Conservation (phyloP, 2,888 invertebrate genomes). For the Chymomyza amoena region DNA sequence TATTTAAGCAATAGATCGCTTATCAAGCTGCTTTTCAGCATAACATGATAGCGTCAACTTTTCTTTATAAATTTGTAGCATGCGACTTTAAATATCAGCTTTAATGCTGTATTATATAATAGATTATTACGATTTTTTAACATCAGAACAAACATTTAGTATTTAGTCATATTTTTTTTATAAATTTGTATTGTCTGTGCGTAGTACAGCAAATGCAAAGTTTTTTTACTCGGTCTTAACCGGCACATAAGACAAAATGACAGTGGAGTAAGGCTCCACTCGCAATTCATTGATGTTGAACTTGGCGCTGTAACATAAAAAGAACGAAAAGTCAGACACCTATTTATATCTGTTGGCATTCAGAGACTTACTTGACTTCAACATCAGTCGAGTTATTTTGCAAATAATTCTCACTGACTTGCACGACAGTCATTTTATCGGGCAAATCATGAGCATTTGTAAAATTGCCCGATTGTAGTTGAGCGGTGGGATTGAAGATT, state of each 20-base stretch:
- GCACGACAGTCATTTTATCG: slow-evolving; percentile 82
- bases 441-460: slow-evolving; percentile 80
- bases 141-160: neutral
- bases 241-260: slow-evolving; percentile 86
- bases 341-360: neutral
- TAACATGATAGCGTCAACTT: neutral
- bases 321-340: neutral
- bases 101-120: neutral
- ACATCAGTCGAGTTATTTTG: slow-evolving; percentile 60
- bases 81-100: neutral
- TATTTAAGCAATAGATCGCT: slow-evolving; percentile 30
- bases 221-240: slow-evolving; percentile 64
- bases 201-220: neutral
- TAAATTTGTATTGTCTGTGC: slow-evolving; percentile 3
- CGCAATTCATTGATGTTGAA: slow-evolving; percentile 80
- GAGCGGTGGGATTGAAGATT: slow-evolving; percentile 83
- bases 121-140: neutral
- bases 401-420: slow-evolving; percentile 80
- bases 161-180: neutral
- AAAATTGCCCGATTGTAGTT: slow-evolving; percentile 81
- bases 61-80: neutral
- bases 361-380: slow-evolving; percentile 55
- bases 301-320: slow-evolving; percentile 80
- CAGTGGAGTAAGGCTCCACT: slow-evolving; percentile 83
- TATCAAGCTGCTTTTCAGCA: neutral